Evolutionary conservation across 2,113 vertebrate genomes (phyloP).

Genomic region (Andinoacara biseriatus): DNA sequence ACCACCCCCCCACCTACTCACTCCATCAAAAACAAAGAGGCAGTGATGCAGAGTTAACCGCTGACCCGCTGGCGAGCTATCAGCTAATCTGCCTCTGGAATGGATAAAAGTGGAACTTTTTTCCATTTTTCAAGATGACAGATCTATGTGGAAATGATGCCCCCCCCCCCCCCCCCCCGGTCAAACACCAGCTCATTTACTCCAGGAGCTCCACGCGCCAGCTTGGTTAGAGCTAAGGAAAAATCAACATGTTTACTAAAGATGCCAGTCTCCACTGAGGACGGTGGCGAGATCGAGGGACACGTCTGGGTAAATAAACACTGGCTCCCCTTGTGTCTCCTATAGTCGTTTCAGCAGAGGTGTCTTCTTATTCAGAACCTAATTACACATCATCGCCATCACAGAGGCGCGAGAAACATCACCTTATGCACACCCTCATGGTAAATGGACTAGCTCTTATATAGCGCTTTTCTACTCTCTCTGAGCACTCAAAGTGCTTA

Average conservation of each 20-base stretch:
- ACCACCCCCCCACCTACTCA: too few species aligned
- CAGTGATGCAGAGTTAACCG: slow-evolving; percentile 1
- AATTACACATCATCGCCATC: not conserved
- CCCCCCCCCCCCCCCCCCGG: not conserved
- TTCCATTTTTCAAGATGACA: slow-evolving; percentile 5
- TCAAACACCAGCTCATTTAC: slow-evolving; percentile 58
- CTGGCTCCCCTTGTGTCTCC: slow-evolving; percentile 23
- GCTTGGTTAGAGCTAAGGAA: slow-evolving; percentile 38
- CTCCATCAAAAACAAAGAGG: not conserved
- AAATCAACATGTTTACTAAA: slow-evolving; percentile 67
- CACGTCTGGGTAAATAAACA: slow-evolving; percentile 46
- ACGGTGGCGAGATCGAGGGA: slow-evolving; percentile 16
- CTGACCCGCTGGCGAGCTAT: not conserved
- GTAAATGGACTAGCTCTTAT: too few species aligned
- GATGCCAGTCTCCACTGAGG: slow-evolving; percentile 33
- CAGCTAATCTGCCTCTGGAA: slow-evolving; percentile 22
- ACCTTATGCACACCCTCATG: not conserved
- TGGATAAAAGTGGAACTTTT: slow-evolving; percentile 14
- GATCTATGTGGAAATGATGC: slow-evolving; percentile 24
- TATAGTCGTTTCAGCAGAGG: slow-evolving; percentile 3
- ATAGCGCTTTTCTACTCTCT: too few species aligned
- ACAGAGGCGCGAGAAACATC: not conserved
- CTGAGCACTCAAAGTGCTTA: too few species aligned
- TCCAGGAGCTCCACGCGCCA: slow-evolving; percentile 39
- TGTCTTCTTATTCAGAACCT: slow-evolving; percentile 24